Percentiles rank a stretch among this genome's conserved stretches.
Conservation (phyloP, 2,888 invertebrate species). For the Synergus umbraculus region DNA sequence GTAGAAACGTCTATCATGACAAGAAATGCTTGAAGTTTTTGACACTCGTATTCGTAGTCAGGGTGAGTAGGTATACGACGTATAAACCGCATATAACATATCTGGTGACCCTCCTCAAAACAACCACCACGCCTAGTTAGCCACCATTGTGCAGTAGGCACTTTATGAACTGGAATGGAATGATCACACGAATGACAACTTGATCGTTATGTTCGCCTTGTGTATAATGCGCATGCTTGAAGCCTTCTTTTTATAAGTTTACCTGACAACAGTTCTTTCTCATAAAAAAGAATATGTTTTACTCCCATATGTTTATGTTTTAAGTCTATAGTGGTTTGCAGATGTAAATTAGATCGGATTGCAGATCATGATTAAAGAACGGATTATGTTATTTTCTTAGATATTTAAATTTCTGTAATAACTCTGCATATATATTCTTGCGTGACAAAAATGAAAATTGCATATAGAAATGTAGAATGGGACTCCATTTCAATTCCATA, state of each 20-base stretch:
- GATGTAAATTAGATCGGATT: background rate
- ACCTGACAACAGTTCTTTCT: slow-evolving; percentile 22
- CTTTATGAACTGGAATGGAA: slow-evolving; percentile 53
- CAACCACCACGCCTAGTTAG: slow-evolving; percentile 73
- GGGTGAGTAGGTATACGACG: slow-evolving; percentile 57
- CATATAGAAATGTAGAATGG: too few relatives aligned
- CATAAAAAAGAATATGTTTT: background rate
- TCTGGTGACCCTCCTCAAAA: slow-evolving; percentile 73
- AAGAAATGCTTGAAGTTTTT: slow-evolving; percentile 63
- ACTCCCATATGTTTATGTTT: background rate
- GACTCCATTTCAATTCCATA: background rate
- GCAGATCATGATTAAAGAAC: background rate
- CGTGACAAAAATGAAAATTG: too few relatives aligned
- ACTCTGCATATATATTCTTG: background rate
- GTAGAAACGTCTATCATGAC: slow-evolving; percentile 58
- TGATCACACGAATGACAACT: slow-evolving; percentile 49
- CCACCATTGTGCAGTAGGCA: slow-evolving; percentile 64
- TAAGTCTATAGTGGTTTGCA: background rate
- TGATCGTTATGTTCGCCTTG: slow-evolving; percentile 45
- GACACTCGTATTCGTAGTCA: slow-evolving; percentile 61
- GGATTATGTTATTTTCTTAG: background rate
- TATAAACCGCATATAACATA: slow-evolving; percentile 59
- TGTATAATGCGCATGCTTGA: slow-evolving; percentile 41
- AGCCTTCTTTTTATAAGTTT: slow-evolving; percentile 42
- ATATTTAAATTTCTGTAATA: background rate